Percentiles rank a stretch among this genome's conserved stretches.
Conservation (phyloP, 1,140 invertebrate genomes). For the Microplitis mediator region DNA sequence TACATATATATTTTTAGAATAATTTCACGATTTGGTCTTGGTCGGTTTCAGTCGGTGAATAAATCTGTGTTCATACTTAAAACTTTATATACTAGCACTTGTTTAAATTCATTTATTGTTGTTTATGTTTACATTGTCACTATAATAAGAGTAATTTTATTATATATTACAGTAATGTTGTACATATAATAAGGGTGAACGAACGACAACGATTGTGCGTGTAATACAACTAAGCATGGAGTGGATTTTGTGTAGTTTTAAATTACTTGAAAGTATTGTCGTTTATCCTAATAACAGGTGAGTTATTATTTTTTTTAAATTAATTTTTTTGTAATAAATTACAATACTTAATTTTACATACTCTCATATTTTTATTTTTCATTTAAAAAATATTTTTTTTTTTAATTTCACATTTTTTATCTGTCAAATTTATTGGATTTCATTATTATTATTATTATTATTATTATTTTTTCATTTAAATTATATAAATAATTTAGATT, state of each 20-base stretch:
- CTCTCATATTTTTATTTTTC: too few relatives aligned
- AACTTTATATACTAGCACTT: neutral
- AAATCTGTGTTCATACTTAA: neutral
- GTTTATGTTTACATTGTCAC: neutral
- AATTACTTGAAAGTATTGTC: slow-evolving; percentile 12
- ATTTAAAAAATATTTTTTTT: too few relatives aligned
- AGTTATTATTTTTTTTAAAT: slow-evolving; percentile 11
- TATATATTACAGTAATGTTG: slow-evolving; percentile 3
- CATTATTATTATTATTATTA: too few relatives aligned
- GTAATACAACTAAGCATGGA: slow-evolving; percentile 16
- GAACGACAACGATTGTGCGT: slow-evolving; percentile 16
- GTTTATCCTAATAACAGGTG: slow-evolving; percentile 12
- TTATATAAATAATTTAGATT: too few relatives aligned
- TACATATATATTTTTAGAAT: slow-evolving; percentile 10
- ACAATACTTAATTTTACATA: too few relatives aligned
- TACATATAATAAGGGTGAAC: neutral
- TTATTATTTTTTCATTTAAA: too few relatives aligned
- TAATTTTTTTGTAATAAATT: too few relatives aligned
- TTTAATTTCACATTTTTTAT: too few relatives aligned
- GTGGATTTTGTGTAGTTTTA: neutral
- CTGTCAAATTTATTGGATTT: too few relatives aligned
- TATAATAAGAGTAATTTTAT: neutral
- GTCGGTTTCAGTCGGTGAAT: neutral
- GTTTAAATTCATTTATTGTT: neutral
- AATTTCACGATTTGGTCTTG: slow-evolving; percentile 1